Conservation (phyloP, 2,113 vertebrate species). For the Isurus oxyrinchus region DNA sequence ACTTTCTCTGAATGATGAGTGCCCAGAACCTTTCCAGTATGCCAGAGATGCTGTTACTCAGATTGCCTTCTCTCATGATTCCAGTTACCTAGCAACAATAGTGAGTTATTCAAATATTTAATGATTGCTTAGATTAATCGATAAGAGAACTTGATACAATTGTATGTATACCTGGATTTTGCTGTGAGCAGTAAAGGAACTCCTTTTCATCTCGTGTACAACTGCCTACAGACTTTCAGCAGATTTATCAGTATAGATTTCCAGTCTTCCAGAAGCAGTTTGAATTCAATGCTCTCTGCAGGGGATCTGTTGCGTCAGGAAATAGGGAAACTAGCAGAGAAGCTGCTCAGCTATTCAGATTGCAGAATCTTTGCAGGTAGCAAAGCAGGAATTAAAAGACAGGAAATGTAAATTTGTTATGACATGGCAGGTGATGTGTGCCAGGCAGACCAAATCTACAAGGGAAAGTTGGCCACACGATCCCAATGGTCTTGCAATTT, state of each 20-base stretch:
- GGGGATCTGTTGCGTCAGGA: not conserved
- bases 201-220: not conserved
- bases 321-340: not conserved
- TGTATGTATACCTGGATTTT: not conserved
- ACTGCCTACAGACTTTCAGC: not conserved
- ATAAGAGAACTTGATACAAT: not conserved
- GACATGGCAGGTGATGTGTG: no score
- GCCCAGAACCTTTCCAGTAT: constrained; percentile 58
- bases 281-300: not conserved
- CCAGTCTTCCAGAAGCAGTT: not conserved
- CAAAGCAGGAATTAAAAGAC: not conserved
- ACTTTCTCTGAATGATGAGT: constrained; percentile 61
- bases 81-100: constrained; percentile 75
- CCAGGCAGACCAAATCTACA: no score
- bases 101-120: constrained; percentile 56
- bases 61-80: constrained; percentile 76
- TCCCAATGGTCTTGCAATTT: no score
- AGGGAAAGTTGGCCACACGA: no score
- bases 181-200: not conserved
- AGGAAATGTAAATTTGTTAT: not conserved
- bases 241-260: not conserved
- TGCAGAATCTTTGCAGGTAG: not conserved
- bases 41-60: constrained; percentile 63
- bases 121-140: not conserved
- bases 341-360: not conserved